Evolutionary conservation across 2,113 vertebrate species (phyloP), one percentile per base, ranked within the genome.

Genomic region (Lampris megalopsis): DNA sequence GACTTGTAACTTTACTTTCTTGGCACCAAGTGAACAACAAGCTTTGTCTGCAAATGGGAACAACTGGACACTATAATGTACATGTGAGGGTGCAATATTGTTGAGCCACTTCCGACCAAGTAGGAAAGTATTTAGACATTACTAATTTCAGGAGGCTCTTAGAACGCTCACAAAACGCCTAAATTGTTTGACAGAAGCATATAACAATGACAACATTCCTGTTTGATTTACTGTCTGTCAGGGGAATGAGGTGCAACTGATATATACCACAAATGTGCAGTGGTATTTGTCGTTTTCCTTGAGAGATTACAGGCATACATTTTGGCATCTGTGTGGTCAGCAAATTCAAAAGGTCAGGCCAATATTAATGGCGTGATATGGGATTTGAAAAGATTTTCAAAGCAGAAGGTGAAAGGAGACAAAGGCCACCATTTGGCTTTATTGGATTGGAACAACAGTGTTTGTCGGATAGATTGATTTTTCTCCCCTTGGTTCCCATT

Each of bases 381-480:
- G 63, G 67, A 79, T 81, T 90, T 87, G 72, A 50, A 87, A 89
- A 88, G 74, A 77, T 82, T 82, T 89, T 77, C 68, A 83, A 80
- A 77, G 76, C 43, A 41, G 53, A 66, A 42, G 65, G 69, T 10
- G 13, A 65, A 43, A 43, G 9, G 1, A 72, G 87, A 92, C 80
- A 93, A 81, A 86, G 80, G 80, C 83, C 72, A 74, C 54, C 72
- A 67, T 84, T 81, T 84, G 79, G 75, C 72, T 75, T 81, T 89
- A 90, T 82, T 85, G 86, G 74, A 83, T 68, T 86, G 50, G 65
- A 83, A 86, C 80, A 80, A 84, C 81, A 75, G 58, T 59, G 79
- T 86, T 73, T 88, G 83, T 88, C 86, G 80, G 85, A 86, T 78
- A 71, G 76, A 93, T 93, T 87, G 92, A 93, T 94, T 93, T 92